These are phyloP conservation scores for Rhyacophila brunnea DNA, from an alignment of 1,140 invertebrate genomes.

Conservation along the genomic window DNA sequence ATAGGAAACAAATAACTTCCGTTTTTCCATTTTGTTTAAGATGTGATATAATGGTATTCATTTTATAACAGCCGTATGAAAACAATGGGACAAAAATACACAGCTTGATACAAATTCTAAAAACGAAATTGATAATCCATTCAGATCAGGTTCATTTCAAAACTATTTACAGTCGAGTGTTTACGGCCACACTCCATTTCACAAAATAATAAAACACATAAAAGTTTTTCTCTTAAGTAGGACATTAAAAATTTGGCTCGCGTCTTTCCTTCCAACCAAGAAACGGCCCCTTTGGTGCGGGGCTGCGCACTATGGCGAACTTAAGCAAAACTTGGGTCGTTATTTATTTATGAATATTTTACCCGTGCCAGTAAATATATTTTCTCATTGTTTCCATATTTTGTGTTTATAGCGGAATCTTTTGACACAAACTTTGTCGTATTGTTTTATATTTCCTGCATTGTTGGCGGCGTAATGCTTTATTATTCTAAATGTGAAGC, in stretches of 20 bases:
- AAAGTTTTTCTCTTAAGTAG: constrained; percentile 25
- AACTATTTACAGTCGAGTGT: constrained; percentile 19
- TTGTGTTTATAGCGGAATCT: neutral
- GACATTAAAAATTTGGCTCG: constrained; percentile 33
- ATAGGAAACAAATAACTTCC: too few relatives aligned
- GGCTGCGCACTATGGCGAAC: constrained; percentile 14
- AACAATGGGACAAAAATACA: too few relatives aligned
- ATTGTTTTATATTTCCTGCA: neutral
- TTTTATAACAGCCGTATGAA: too few relatives aligned
- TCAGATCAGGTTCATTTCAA: constrained; percentile 8
- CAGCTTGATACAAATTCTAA: too few relatives aligned
- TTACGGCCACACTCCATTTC: neutral
- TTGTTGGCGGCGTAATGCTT: neutral
- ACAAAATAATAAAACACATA: constrained; percentile 26
- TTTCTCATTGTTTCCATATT: constrained; percentile 17
- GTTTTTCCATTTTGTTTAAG: too few relatives aligned
- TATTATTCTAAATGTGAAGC: too few relatives aligned
- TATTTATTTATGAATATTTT: constrained; percentile 36
- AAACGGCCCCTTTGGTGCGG: constrained; percentile 12
- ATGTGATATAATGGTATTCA: too few relatives aligned
- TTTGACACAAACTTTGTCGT: neutral
- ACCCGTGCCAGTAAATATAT: constrained; percentile 13
- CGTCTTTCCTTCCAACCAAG: constrained; percentile 14
- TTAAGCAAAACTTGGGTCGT: constrained; percentile 29
- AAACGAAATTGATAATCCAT: constrained; percentile 4